Evolutionary conservation across 1,140 invertebrate genomes (phyloP).

Genomic region (Hypsibius dujardini): DNA sequence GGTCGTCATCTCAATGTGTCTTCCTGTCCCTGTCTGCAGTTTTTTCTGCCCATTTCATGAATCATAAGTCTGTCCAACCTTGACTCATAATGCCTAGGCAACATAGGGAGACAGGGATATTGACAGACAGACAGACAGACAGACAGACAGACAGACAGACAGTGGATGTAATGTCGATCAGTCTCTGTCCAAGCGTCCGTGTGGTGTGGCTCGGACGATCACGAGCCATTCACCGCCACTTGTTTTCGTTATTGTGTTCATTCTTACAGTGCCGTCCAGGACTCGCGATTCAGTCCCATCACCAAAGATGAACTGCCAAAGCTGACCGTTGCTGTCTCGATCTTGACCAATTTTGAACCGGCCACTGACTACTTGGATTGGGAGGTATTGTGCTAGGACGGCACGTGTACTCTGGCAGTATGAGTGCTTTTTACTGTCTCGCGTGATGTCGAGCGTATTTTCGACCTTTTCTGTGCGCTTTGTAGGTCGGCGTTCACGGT

Average conservation of each 20-base stretch:
- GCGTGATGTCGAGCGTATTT: background rate
- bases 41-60: conserved; percentile 21
- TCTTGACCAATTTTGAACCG: conserved; percentile 85
- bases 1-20: too few relatives aligned
- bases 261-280: conserved; percentile 70
- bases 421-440: background rate
- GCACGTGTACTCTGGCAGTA: background rate
- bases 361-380: conserved; percentile 85
- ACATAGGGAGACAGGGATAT: too few relatives aligned
- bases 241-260: too few relatives aligned
- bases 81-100: background rate
- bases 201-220: too few relatives aligned
- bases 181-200: too few relatives aligned
- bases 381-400: conserved; percentile 42
- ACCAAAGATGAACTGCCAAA: conserved; percentile 74
- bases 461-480: conserved; percentile 18
- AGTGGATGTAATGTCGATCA: too few relatives aligned
- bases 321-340: conserved; percentile 83
- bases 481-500: conserved; percentile 69
- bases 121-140: too few relatives aligned
- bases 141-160: too few relatives aligned
- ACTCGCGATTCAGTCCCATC: conserved; percentile 88
- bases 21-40: background rate
- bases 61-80: background rate
- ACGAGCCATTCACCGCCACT: too few relatives aligned